Conservation (phyloP, 2,888 invertebrate species). For the Portevinia maculata region DNA sequence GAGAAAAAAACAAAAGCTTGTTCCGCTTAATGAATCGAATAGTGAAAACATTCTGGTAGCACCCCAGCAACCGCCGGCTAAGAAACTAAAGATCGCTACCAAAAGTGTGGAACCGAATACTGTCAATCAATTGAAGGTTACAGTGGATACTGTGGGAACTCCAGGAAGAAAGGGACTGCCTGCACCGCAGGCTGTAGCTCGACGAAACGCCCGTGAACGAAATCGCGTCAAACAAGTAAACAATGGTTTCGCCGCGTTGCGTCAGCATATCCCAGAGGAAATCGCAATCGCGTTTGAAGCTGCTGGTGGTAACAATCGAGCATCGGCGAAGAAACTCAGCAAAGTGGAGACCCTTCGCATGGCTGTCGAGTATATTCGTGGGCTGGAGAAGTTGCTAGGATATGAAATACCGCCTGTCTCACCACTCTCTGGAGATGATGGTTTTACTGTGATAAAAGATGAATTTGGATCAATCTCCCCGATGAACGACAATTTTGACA, state of each 20-base stretch:
- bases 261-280: conserved; percentile 93
- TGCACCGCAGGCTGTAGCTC: conserved; percentile 91
- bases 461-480: conserved; percentile 79
- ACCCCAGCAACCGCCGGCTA: conserved; percentile 63
- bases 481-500: conserved; percentile 77
- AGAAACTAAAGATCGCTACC: conserved; percentile 56
- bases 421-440: conserved; percentile 75
- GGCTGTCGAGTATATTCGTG: conserved; percentile 95
- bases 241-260: conserved; percentile 93
- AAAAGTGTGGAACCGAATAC: conserved; percentile 27
- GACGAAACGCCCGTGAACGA: conserved; percentile 95
- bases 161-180: conserved; percentile 83
- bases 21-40: conserved; percentile 69
- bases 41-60: conserved; percentile 43
- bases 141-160: conserved; percentile 75
- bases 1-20: conserved; percentile 72
- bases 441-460: conserved; percentile 80
- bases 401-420: conserved; percentile 83
- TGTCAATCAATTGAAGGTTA: conserved; percentile 13
- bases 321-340: conserved; percentile 90
- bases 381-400: conserved; percentile 89
- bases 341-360: conserved; percentile 95
- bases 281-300: conserved; percentile 88
- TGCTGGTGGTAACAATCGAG: conserved; percentile 85
- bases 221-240: conserved; percentile 97